Conservation (phyloP, 2,113 vertebrate genomes). For the Podocnemis expansa region DNA sequence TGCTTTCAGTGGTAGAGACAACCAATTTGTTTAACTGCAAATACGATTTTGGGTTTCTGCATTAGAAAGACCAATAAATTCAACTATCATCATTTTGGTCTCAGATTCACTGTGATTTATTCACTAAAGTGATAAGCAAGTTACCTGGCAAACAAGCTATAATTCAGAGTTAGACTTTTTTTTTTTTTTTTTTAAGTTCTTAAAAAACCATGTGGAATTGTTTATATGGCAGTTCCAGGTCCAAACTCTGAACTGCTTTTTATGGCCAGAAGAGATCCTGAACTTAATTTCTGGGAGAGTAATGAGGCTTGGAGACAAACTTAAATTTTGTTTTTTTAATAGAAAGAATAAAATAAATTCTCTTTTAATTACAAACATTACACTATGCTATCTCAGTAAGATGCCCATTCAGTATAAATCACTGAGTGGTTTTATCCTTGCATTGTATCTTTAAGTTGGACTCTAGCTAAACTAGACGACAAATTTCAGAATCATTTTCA, state of each 20-base stretch:
- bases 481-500: not conserved
- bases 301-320: not conserved
- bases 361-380: not conserved
- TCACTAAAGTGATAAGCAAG: not conserved
- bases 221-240: not conserved
- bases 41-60: not conserved
- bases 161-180: not conserved
- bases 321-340: not conserved
- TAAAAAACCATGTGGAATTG: not conserved
- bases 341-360: not conserved
- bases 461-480: not conserved
- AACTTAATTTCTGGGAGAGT: not conserved
- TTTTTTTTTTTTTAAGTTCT: not conserved
- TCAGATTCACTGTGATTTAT: not conserved
- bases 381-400: no score
- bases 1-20: not conserved
- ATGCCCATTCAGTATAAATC: not conserved
- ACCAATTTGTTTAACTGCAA: not conserved
- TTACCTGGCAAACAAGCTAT: not conserved
- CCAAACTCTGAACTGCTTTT: not conserved
- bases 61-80: not conserved
- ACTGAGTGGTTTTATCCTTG: not conserved
- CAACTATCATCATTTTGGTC: not conserved
- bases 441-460: not conserved
- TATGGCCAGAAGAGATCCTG: not conserved